Conservation (phyloP, 1,140 invertebrate species). For the Melitaea cinxia region DNA sequence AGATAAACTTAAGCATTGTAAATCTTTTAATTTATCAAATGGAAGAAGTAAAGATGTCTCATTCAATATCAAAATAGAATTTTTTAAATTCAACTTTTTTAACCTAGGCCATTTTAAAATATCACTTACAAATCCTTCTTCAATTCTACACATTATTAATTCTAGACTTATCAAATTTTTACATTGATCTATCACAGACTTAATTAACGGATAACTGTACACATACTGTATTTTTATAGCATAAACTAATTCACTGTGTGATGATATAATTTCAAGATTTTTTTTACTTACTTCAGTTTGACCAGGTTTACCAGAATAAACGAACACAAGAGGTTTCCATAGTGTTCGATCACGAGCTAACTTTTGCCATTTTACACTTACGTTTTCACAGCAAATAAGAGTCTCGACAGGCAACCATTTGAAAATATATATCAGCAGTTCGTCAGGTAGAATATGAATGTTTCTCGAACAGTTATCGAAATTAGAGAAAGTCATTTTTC, state of each 20-base stretch:
- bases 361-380: conserved; percentile 66
- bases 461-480: conserved; percentile 22
- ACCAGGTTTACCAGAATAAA: conserved; percentile 66
- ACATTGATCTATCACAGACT: conserved; percentile 61
- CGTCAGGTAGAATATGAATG: conserved; percentile 69
- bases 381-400: conserved; percentile 58
- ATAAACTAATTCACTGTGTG: conserved; percentile 55
- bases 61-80: conserved; percentile 55
- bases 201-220: conserved; percentile 62
- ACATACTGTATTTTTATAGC: conserved; percentile 71
- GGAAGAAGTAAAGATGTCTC: conserved; percentile 54
- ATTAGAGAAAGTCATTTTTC: conserved; percentile 46
- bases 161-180: conserved; percentile 64
- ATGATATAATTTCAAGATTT: conserved; percentile 58
- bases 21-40: conserved; percentile 60
- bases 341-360: conserved; percentile 54
- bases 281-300: conserved; percentile 61
- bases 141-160: conserved; percentile 68
- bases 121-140: conserved; percentile 63
- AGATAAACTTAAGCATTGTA: conserved; percentile 66
- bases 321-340: conserved; percentile 62
- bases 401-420: conserved; percentile 63
- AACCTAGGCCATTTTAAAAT: conserved; percentile 62
- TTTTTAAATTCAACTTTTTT: conserved; percentile 68
- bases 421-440: conserved; percentile 71